phyloP scores from a whole-genome alignment of 2,797 vertebrate genomes.

The Muraenolepis orangiensis region DNA sequence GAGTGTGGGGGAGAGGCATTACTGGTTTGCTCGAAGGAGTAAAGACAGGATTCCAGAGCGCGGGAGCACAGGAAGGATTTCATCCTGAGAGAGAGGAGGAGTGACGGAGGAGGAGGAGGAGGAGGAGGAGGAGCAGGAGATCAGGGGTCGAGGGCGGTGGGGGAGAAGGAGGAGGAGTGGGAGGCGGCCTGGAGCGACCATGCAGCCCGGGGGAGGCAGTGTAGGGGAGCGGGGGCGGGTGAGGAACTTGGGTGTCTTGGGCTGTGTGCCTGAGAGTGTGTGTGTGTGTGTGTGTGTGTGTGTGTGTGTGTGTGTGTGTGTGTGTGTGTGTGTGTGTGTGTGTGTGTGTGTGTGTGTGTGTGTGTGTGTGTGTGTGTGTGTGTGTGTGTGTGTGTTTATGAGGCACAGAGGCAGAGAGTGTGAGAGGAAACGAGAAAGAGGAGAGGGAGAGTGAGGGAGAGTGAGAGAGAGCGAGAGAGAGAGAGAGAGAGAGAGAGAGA shows the following conservation, averaged over 20 bases:
- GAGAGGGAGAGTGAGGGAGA: constrained; percentile 27
- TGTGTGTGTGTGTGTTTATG: background rate
- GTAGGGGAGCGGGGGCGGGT: constrained; percentile 56
- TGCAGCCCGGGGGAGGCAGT: constrained; percentile 53
- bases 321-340: constrained; percentile 10
- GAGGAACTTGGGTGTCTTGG: constrained; percentile 58
- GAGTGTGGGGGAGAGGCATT: constrained; percentile 55
- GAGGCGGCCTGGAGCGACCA: constrained; percentile 51
- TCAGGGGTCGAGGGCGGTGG: constrained; percentile 36
- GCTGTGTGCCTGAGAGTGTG: constrained; percentile 45
- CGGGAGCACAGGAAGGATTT: background rate
- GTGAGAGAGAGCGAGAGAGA: constrained; percentile 19
- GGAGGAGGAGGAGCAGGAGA: constrained; percentile 23
- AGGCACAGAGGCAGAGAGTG: constrained; percentile 17
- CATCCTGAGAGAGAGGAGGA: constrained; percentile 36
- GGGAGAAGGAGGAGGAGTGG: constrained; percentile 52
- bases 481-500: constrained; percentile 16
- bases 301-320: constrained; percentile 34
- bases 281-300: background rate
- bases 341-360: constrained; percentile 6
- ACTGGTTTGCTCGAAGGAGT: background rate
- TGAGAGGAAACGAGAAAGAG: constrained; percentile 26
- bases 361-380: constrained; percentile 34
- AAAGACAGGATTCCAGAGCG: background rate
- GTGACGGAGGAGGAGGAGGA: constrained; percentile 31